phyloP scores from a whole-genome alignment of 1,140 invertebrate species.

The Lerema accius region DNA sequence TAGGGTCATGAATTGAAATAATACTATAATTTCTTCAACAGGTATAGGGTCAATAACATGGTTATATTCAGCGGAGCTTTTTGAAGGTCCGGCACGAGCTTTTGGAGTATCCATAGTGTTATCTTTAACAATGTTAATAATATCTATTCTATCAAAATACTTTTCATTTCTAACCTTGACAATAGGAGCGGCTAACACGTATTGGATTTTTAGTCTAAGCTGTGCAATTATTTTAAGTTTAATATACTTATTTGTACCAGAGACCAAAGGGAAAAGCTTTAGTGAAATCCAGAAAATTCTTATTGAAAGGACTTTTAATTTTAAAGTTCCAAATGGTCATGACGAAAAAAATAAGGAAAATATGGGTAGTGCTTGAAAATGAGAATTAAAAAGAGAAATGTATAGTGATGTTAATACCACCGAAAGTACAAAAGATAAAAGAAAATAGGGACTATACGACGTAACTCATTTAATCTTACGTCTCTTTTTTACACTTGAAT shows the following conservation, averaged over 20 bases:
- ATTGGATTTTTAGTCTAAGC: slow-evolving; percentile 38
- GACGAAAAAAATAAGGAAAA: too few relatives aligned
- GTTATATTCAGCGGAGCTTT: slow-evolving; percentile 58
- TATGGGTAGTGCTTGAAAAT: too few relatives aligned
- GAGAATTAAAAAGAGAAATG: too few relatives aligned
- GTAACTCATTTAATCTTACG: too few relatives aligned
- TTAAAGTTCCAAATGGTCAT: too few relatives aligned
- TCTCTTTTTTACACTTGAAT: too few relatives aligned
- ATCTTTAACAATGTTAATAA: slow-evolving; percentile 83
- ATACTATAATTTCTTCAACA: slow-evolving; percentile 39
- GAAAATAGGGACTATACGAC: too few relatives aligned
- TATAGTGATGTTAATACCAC: too few relatives aligned
- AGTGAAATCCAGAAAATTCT: slow-evolving; percentile 39
- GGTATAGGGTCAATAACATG: slow-evolving; percentile 62
- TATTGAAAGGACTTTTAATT: background rate
- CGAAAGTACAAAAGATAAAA: too few relatives aligned
- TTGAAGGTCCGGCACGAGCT: slow-evolving; percentile 54
- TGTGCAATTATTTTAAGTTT: slow-evolving; percentile 21
- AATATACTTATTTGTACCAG: slow-evolving; percentile 36
- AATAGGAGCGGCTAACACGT: slow-evolving; percentile 37
- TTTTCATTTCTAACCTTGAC: slow-evolving; percentile 30
- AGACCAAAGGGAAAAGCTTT: slow-evolving; percentile 43
- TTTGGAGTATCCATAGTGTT: slow-evolving; percentile 42
- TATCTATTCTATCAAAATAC: slow-evolving; percentile 80
- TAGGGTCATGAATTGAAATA: too few relatives aligned